phyloP scores from a whole-genome alignment of 2,113 vertebrate species.

The Pipa parva region DNA sequence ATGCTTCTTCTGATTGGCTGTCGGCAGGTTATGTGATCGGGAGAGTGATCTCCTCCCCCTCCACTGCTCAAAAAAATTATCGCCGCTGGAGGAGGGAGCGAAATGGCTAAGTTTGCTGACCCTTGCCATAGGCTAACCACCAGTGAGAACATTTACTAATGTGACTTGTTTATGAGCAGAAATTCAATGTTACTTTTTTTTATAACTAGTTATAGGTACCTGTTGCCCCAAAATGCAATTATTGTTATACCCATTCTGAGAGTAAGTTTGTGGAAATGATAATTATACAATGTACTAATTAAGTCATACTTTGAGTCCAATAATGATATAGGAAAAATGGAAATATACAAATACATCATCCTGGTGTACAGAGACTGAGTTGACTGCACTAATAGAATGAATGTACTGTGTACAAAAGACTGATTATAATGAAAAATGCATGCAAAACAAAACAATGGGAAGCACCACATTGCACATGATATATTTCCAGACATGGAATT shows the following conservation, averaged over 20 bases:
- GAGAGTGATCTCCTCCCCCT: no score
- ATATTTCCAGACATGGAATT: slow-evolving; percentile 13
- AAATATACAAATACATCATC: slow-evolving; percentile 53
- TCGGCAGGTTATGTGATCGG: no score
- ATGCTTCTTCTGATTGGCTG: no score
- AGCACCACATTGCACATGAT: neutral
- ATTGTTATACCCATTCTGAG: slow-evolving; percentile 46
- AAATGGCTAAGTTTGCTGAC: no score
- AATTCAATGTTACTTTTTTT: no score
- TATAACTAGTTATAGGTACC: slow-evolving; percentile 49
- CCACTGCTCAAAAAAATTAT: no score
- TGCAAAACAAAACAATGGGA: slow-evolving; percentile 37
- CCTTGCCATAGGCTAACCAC: no score
- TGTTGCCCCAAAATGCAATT: slow-evolving; percentile 47
- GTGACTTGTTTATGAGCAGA: no score
- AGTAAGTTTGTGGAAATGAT: slow-evolving; percentile 60
- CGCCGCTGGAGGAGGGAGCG: no score
- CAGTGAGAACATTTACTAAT: no score
- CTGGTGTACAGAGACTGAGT: slow-evolving; percentile 49
- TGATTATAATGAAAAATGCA: slow-evolving; percentile 52
- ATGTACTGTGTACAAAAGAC: neutral
- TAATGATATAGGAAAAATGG: slow-evolving; percentile 62
- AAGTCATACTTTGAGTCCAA: no score
- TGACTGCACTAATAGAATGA: slow-evolving; percentile 50
- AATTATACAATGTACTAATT: slow-evolving; percentile 65